Base-by-base conservation (phyloP, 2,113 vertebrate species). In the Urocynchramus pylzowi region DNA sequence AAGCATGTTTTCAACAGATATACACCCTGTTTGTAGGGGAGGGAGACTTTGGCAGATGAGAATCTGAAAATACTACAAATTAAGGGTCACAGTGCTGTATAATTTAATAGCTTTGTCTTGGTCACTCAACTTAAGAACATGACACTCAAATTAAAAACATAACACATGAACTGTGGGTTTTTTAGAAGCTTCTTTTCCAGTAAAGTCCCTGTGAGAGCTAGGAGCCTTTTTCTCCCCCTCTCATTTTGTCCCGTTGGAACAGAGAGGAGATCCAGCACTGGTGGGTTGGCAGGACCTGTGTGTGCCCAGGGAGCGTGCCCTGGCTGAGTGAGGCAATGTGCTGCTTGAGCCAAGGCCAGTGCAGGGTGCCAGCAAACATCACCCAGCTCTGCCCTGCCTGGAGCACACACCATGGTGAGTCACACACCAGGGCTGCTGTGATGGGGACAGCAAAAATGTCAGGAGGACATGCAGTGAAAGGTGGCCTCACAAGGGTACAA, bases 401-500 rank as follows among this genome's bases (percentile, higher is more conserved):
- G 0, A 37, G 2, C 27, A 18, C 20, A 1, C 39, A 5, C 71
- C 10, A 0, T 8, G 28, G 82, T 4, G 26, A 35, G 61, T 77
- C 42, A 18, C 31, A 18, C 75, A 17, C 20, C 60, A 7, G 60
- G 45, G 13, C 88, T 92, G 52, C 4, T 88, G 64, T 16, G 61
- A 75, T 53, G 63, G 63, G n/a, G 19, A 57, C 28, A 76, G 79
- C 39, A 91, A 94, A 95, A 94, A 56, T 91, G 68, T 75, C 41
- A 64, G 84, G 75, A 78, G 84, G 76, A 53, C 75, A 83, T 20
- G 30, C 57, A 69, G 75, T 83, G 78, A 76, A 93, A 97, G 90
- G 90, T 97, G 87, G 90, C 93, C 92, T 97, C 87, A 77, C 93
- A 97, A 97, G 95, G 94, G 80, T 97, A 97, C 64, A 87, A 17